Conservation (phyloP, 2,888 invertebrate genomes). For the Leptura quadrifasciata region DNA sequence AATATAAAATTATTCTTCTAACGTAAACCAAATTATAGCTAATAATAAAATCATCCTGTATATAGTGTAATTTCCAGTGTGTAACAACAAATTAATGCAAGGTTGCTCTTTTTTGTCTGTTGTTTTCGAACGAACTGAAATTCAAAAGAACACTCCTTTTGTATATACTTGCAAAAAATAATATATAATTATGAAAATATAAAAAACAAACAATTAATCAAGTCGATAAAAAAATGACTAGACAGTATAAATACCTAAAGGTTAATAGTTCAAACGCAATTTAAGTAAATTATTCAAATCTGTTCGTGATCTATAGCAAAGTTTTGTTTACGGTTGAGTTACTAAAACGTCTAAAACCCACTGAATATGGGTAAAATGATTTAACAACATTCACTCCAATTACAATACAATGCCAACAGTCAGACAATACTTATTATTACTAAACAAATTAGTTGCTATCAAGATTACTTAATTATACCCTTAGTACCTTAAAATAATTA, state of each 20-base stretch:
- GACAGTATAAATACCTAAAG: background rate
- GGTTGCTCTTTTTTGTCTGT: too few species aligned
- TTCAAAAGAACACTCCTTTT: background rate
- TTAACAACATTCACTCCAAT: conserved; percentile 4
- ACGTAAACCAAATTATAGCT: too few species aligned
- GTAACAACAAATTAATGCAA: too few species aligned
- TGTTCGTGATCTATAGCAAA: background rate
- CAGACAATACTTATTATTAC: conserved; percentile 23
- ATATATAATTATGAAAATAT: background rate
- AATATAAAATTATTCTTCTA: too few species aligned
- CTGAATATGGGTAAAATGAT: background rate
- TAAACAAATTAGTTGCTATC: conserved; percentile 26
- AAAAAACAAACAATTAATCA: background rate
- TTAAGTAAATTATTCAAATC: background rate
- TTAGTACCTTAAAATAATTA: background rate
- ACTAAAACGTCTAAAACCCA: background rate
- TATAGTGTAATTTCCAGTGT: too few species aligned
- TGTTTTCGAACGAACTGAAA: too few species aligned
- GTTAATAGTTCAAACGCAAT: conserved; percentile 3
- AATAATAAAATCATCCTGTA: too few species aligned
- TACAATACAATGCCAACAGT: conserved; percentile 19
- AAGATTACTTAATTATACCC: background rate
- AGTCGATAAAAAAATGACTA: background rate
- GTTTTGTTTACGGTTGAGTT: background rate
- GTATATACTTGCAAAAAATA: background rate